These are phyloP conservation scores for Siderastrea radians DNA, from an alignment of 92 coral and sea anemone species.

Conservation along the genomic window DNA sequence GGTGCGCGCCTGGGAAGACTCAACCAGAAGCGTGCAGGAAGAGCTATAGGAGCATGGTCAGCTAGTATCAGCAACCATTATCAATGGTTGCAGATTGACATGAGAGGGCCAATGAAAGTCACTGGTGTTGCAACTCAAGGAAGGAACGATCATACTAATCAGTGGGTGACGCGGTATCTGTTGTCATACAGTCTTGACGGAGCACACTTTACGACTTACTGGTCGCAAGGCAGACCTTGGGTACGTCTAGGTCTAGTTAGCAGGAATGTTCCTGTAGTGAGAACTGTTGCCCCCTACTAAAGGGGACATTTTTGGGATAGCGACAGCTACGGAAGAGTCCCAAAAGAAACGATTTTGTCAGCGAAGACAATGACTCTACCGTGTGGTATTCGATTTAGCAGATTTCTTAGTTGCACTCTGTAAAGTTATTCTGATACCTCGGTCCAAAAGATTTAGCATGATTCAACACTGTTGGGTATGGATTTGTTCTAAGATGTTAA, in stretches of 20 bases:
- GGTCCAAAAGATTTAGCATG: too few species aligned
- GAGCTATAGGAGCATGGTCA: slow-evolving; percentile 88
- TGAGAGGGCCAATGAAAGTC: slow-evolving; percentile 79
- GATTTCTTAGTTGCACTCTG: too few species aligned
- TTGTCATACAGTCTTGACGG: slow-evolving; percentile 81
- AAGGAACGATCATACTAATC: slow-evolving; percentile 68
- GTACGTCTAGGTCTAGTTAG: slow-evolving; percentile 35
- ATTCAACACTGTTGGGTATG: too few species aligned
- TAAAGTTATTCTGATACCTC: too few species aligned
- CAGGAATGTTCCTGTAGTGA: not conserved
- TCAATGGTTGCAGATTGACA: slow-evolving; percentile 88
- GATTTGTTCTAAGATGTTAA: too few species aligned
- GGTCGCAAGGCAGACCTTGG: slow-evolving; percentile 80
- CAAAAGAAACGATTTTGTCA: too few species aligned
- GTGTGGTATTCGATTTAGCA: too few species aligned
- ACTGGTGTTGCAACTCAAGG: slow-evolving; percentile 88
- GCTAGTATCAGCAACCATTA: slow-evolving; percentile 72
- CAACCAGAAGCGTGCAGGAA: slow-evolving; percentile 75
- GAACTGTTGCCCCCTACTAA: not conserved
- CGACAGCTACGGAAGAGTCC: too few species aligned
- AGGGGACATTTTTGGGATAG: too few species aligned
- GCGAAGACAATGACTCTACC: too few species aligned
- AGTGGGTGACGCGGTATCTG: slow-evolving; percentile 82
- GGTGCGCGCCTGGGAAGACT: slow-evolving; percentile 77
- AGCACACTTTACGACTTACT: slow-evolving; percentile 76